phyloP scores from a whole-genome alignment of 2,888 invertebrate species.

The Corythucha ciliata region DNA sequence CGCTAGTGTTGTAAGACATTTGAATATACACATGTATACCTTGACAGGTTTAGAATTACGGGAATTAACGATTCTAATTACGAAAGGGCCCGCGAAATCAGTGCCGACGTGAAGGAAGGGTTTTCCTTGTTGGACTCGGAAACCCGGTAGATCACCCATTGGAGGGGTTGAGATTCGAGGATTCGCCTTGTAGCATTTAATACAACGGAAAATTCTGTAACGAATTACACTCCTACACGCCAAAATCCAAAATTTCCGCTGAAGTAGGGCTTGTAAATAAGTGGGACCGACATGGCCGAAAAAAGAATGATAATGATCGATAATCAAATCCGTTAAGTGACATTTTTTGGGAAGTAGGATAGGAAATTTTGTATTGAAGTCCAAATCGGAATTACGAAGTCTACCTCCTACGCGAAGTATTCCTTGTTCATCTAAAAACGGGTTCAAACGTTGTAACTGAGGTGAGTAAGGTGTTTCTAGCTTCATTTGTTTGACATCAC shows the following conservation, averaged over 20 bases:
- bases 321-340: conserved; percentile 18
- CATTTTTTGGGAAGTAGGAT: conserved; percentile 22
- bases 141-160: conserved; percentile 28
- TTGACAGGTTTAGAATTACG: conserved; percentile 19
- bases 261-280: conserved; percentile 16
- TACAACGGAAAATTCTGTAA: conserved; percentile 16
- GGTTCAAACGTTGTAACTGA: not conserved
- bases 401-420: conserved; percentile 25
- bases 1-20: conserved; percentile 38
- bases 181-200: conserved; percentile 15
- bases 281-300: conserved; percentile 18
- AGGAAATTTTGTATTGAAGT: conserved; percentile 21
- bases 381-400: conserved; percentile 15
- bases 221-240: conserved; percentile 8
- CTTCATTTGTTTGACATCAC: no score
- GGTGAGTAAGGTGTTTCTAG: no score
- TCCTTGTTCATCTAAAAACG: not conserved
- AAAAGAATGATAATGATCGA: conserved; percentile 17
- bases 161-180: not conserved
- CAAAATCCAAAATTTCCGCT: conserved; percentile 23
- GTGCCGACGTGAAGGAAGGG: conserved; percentile 30
- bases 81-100: conserved; percentile 32
- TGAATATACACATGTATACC: conserved; percentile 35
- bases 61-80: conserved; percentile 8
- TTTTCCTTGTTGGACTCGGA: conserved; percentile 23